Percentiles rank a stretch among this genome's conserved stretches.
Conservation (phyloP, 2,797 vertebrate genomes). For the Hippoglossus hippoglossus region DNA sequence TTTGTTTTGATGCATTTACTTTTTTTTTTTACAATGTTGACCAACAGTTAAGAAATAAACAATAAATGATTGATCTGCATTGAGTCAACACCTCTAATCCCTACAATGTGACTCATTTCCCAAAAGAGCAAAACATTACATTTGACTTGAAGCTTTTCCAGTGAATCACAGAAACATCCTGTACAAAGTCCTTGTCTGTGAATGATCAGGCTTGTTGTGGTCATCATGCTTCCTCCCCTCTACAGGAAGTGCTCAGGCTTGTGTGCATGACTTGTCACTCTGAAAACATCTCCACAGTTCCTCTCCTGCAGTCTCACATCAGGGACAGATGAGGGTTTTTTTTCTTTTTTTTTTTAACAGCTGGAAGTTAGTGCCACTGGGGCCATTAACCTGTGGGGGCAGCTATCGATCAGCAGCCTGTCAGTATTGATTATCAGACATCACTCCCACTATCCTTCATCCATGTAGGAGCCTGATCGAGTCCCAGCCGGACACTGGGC, state of each 20-base stretch:
- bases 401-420: conserved; percentile 7
- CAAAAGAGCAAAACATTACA: not conserved
- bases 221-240: conserved; percentile 10
- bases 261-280: conserved; percentile 32
- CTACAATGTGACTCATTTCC: not conserved
- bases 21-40: too few species aligned
- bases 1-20: too few species aligned
- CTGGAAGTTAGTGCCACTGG: conserved; percentile 4
- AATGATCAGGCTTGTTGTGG: conserved; percentile 7
- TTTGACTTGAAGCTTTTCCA: not conserved
- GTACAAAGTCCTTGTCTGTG: not conserved
- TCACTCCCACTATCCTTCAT: conserved; percentile 1
- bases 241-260: conserved; percentile 35
- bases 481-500: conserved; percentile 10
- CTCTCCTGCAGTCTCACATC: not conserved
- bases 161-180: not conserved
- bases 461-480: conserved; percentile 11
- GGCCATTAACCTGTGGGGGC: not conserved
- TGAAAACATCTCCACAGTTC: conserved; percentile 40
- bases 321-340: not conserved
- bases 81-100: not conserved
- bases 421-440: not conserved
- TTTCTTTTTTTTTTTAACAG: not conserved
- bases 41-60: too few species aligned
- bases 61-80: too few species aligned